Conservation (phyloP, 2,888 invertebrate genomes). For the Brachylomia viminalis region DNA sequence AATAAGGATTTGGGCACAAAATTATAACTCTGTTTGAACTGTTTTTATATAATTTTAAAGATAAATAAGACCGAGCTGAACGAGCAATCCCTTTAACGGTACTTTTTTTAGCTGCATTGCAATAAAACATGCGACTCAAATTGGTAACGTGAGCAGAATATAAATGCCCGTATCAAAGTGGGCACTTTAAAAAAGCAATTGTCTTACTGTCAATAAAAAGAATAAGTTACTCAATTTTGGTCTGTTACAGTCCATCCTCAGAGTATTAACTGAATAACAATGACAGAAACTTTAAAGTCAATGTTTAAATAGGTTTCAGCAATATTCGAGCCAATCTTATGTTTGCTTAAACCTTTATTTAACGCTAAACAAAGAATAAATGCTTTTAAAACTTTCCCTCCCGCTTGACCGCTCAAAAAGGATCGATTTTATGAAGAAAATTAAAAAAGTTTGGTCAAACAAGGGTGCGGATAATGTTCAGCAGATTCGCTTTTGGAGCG, state of each 20-base stretch:
- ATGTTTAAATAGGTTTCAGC: slow-evolving; percentile 60
- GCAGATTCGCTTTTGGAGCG: slow-evolving; percentile 63
- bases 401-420: slow-evolving; percentile 77
- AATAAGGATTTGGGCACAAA: background rate
- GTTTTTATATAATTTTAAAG: background rate
- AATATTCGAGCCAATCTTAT: slow-evolving; percentile 52
- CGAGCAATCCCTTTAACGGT: background rate
- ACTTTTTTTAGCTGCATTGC: slow-evolving; percentile 7
- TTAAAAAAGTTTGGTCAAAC: slow-evolving; percentile 84
- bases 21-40: background rate
- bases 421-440: slow-evolving; percentile 80
- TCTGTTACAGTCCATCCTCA: slow-evolving; percentile 15
- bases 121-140: slow-evolving; percentile 40
- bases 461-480: slow-evolving; percentile 72
- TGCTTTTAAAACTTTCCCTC: slow-evolving; percentile 76
- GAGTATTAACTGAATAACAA: slow-evolving; percentile 46
- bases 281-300: slow-evolving; percentile 58
- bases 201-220: slow-evolving; percentile 43
- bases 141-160: slow-evolving; percentile 50
- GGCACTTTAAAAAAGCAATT: slow-evolving; percentile 43
- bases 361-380: slow-evolving; percentile 68
- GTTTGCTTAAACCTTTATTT: slow-evolving; percentile 56
- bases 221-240: slow-evolving; percentile 45
- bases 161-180: slow-evolving; percentile 24
- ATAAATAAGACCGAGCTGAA: background rate